These are phyloP conservation scores for Anolis apletophallus DNA, from an alignment of 2,797 vertebrate species.

Conservation along the genomic window DNA sequence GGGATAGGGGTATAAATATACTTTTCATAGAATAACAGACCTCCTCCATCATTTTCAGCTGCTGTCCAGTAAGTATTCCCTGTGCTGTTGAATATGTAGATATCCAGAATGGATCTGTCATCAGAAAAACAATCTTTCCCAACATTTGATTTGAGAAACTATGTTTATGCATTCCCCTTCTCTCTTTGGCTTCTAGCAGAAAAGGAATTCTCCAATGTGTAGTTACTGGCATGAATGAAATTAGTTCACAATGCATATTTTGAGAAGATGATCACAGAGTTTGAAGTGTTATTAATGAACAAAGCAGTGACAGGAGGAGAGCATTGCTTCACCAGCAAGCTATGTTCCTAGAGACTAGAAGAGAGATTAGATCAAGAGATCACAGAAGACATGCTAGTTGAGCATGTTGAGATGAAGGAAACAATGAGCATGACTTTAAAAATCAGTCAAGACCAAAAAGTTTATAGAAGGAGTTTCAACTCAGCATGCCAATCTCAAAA, in stretches of 20 bases:
- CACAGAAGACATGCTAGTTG: not conserved
- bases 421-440: not conserved
- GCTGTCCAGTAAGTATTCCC: no score
- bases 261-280: no score
- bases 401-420: not conserved
- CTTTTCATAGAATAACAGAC: no score
- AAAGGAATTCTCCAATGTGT: not conserved
- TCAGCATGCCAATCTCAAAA: slow-evolving; percentile 4
- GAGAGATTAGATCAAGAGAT: not conserved
- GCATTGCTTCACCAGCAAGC: not conserved
- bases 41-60: no score
- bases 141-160: not conserved
- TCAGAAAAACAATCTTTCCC: not conserved
- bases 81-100: no score
- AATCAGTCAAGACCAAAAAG: slow-evolving; percentile 9
- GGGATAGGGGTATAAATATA: no score
- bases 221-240: not conserved
- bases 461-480: not conserved
- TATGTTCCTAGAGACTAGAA: not conserved
- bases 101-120: no score
- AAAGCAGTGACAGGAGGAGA: not conserved
- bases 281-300: not conserved
- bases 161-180: not conserved
- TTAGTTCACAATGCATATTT: not conserved
- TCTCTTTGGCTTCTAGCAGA: not conserved